These are phyloP conservation scores for Babylonia areolata DNA, from an alignment of 1,140 invertebrate species.

Conservation along the genomic window DNA sequence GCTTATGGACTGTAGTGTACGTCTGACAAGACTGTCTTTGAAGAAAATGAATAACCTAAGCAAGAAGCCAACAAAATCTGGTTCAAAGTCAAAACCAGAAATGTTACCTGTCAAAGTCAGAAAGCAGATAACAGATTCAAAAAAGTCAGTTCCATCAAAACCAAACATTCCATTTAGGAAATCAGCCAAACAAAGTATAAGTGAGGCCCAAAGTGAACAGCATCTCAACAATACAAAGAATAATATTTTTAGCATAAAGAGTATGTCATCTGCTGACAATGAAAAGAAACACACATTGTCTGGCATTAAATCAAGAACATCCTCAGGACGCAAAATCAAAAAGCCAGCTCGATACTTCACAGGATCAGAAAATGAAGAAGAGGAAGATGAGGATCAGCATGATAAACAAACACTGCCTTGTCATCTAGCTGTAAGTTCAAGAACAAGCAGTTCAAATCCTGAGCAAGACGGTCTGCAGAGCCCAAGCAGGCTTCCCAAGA, in stretches of 20 bases:
- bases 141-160: not conserved
- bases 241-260: not conserved
- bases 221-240: not conserved
- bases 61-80: not conserved
- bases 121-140: not conserved
- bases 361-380: constrained; percentile 14
- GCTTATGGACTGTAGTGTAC: not conserved
- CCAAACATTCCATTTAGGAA: not conserved
- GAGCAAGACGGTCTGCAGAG: not conserved
- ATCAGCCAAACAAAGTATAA: not conserved
- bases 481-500: not conserved
- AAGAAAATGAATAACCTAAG: not conserved
- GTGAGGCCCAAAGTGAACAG: not conserved
- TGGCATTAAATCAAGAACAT: not conserved
- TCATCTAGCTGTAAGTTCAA: not conserved
- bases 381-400: not conserved
- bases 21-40: not conserved
- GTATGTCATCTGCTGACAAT: not conserved
- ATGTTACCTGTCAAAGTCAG: not conserved
- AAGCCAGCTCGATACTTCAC: not conserved
- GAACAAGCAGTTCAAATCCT: not conserved
- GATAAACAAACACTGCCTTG: not conserved
- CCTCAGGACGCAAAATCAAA: constrained; percentile 7
- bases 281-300: not conserved
- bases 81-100: not conserved